Percentiles rank a stretch among this genome's conserved stretches.
phyloP scores from a whole-genome alignment of 2,113 vertebrate species.

The Sula dactylatra region DNA sequence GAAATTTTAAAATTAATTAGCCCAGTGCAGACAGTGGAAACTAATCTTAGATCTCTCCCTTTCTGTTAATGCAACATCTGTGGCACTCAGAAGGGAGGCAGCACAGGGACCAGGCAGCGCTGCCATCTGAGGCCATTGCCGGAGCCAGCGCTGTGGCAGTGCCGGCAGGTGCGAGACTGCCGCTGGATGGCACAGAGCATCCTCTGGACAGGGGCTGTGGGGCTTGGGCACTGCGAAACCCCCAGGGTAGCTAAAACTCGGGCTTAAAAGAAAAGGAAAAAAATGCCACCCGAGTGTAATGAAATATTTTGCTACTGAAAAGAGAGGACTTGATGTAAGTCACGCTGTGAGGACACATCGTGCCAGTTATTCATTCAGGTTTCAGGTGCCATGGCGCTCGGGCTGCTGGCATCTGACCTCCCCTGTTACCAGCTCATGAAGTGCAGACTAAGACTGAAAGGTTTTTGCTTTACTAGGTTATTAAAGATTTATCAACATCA shows the following conservation, averaged over 20 bases:
- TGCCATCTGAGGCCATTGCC: fast-evolving
- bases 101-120: fast-evolving
- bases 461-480: neutral
- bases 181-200: fast-evolving
- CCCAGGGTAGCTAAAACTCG: fast-evolving
- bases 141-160: fast-evolving
- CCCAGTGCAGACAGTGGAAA: neutral
- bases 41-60: fast-evolving
- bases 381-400: fast-evolving
- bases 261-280: neutral
- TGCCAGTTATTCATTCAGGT: neutral
- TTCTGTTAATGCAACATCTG: neutral
- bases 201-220: fast-evolving
- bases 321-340: neutral
- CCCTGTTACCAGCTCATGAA: neutral
- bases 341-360: fast-evolving
- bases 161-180: fast-evolving
- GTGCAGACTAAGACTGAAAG: neutral
- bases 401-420: neutral
- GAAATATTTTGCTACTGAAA: neutral
- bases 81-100: neutral
- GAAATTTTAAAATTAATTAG: neutral
- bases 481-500: constrained; percentile 13
- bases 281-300: fast-evolving
- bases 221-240: neutral